Evolutionary conservation across 2,797 vertebrate species (phyloP).

Genomic region (Garrulus glandarius): DNA sequence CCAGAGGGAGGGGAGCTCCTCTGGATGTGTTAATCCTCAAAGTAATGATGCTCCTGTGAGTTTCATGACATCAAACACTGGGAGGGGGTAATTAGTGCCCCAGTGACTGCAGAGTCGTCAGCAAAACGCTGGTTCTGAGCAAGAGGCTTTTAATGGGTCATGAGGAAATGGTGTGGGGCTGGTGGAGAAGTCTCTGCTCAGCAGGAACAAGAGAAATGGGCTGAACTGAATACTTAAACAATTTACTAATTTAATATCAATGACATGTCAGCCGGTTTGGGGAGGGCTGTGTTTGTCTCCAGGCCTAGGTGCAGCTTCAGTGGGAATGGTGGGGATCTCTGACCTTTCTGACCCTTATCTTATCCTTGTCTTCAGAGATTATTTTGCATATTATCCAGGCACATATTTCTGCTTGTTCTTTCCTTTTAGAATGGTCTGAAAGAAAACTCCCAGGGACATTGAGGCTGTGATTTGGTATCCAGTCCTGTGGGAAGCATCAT

Average conservation of each 20-base stretch:
- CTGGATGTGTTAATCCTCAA: constrained; percentile 28
- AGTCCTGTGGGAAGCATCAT: background rate
- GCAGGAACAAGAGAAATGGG: background rate
- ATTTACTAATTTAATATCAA: background rate
- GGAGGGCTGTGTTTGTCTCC: background rate
- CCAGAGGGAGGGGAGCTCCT: background rate
- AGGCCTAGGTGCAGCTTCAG: background rate
- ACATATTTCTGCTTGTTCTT: background rate
- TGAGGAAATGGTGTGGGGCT: background rate
- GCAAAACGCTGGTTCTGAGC: background rate
- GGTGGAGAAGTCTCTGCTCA: background rate
- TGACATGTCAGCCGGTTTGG: background rate
- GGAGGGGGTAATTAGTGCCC: constrained; percentile 30
- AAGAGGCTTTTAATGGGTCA: background rate
- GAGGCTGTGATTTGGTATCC: background rate
- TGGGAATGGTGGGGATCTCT: background rate
- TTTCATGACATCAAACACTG: constrained; percentile 50
- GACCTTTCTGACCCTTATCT: background rate
- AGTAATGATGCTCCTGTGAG: constrained; percentile 26
- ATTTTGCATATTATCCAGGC: background rate
- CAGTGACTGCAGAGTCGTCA: background rate
- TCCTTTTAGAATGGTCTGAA: background rate
- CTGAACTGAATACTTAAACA: background rate
- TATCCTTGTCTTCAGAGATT: background rate
- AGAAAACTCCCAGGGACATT: background rate